Evolutionary conservation across 2,113 vertebrate species (phyloP).

Genomic region (Albula goreensis): DNA sequence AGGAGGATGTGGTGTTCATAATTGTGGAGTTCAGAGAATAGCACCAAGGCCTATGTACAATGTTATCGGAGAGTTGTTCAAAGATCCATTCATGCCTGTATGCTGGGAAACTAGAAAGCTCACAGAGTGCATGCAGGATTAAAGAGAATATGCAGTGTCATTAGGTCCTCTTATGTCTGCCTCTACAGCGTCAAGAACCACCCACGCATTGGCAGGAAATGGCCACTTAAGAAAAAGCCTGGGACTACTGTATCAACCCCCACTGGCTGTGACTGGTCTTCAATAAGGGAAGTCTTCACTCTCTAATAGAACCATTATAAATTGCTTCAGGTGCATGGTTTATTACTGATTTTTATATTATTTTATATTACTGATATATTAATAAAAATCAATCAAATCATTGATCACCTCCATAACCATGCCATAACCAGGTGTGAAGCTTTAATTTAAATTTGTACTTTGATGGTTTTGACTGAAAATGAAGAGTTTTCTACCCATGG

Average conservation of each 20-base stretch:
- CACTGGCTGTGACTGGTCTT: neutral
- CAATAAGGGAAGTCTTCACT: neutral
- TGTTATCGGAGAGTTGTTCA: slow-evolving; percentile 8
- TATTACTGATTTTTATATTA: too few species aligned
- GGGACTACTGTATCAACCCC: neutral
- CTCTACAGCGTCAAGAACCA: neutral
- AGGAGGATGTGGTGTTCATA: neutral
- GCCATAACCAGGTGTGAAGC: too few species aligned
- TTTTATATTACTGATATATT: too few species aligned
- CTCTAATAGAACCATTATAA: too few species aligned
- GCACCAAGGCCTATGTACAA: neutral
- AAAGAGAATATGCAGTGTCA: slow-evolving; percentile 7
- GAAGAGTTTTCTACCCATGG: too few species aligned
- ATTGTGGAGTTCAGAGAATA: neutral
- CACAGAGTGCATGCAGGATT: neutral
- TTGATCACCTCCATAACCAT: too few species aligned
- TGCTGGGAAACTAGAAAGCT: slow-evolving; percentile 6
- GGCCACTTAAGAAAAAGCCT: neutral
- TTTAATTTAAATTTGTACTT: too few species aligned
- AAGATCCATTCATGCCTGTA: neutral
- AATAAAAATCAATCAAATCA: too few species aligned
- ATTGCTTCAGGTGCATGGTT: neutral
- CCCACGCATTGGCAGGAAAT: slow-evolving; percentile 6
- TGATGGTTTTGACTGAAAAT: too few species aligned
- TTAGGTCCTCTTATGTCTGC: neutral